Conservation (phyloP, 2,113 vertebrate genomes). For the Aphelocoma coerulescens region DNA sequence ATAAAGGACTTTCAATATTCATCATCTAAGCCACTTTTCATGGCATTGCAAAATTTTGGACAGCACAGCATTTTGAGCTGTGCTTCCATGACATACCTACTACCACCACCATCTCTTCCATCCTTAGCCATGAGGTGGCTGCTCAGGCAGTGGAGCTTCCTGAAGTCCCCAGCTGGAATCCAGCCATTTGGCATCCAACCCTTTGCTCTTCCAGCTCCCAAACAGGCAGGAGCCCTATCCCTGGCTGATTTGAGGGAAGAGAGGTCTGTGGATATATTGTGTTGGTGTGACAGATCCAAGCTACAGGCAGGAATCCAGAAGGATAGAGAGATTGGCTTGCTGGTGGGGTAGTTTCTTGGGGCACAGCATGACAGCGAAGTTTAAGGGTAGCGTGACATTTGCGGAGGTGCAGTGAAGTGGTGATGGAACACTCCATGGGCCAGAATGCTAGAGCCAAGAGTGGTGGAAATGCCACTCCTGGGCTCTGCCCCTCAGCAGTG, state of each 20-base stretch:
- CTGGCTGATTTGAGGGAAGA: background rate
- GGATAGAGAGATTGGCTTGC: background rate
- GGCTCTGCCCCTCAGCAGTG: background rate
- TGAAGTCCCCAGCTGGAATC: background rate
- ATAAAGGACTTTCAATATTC: background rate
- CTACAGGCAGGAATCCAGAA: background rate
- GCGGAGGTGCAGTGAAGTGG: background rate
- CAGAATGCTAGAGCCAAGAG: background rate
- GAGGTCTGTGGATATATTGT: rapidly evolving
- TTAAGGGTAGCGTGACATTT: background rate
- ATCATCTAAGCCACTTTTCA: background rate
- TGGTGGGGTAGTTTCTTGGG: background rate
- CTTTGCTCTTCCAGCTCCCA: background rate
- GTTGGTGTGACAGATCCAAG: background rate
- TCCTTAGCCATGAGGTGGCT: background rate
- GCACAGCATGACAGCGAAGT: background rate
- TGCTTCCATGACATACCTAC: background rate
- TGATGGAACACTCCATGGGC: background rate
- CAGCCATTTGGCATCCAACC: background rate
- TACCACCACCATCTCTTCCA: background rate
- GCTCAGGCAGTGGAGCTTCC: background rate
- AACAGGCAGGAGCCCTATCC: background rate
- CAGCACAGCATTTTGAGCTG: background rate
- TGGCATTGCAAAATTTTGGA: background rate
- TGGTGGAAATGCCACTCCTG: background rate